These are phyloP conservation scores for Cancer borealis DNA, from an alignment of 2,888 invertebrate species.

Conservation along the genomic window DNA sequence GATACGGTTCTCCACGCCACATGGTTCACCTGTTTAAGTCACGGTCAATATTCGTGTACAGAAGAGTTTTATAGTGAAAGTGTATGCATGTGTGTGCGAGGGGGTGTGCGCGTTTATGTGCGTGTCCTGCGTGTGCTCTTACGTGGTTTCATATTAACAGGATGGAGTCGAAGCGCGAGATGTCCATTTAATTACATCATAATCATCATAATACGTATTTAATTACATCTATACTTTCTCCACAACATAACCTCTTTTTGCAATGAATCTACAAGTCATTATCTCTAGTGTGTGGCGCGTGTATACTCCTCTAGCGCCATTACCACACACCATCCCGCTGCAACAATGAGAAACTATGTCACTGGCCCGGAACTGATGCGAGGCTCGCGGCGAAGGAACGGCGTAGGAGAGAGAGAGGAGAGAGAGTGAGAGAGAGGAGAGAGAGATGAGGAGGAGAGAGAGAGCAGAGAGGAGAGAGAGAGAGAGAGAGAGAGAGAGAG, in stretches of 20 bases:
- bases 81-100: not conserved
- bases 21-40: not conserved
- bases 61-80: not conserved
- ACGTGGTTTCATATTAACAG: no score
- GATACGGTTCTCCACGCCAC: not conserved
- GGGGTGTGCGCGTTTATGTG: constrained; percentile 3
- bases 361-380: not conserved
- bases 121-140: no score
- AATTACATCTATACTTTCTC: no score
- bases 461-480: constrained; percentile 35
- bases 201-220: no score
- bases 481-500: not conserved
- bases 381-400: not conserved
- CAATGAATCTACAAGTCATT: no score
- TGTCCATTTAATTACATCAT: no score
- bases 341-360: not conserved
- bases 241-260: no score
- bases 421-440: constrained; percentile 52
- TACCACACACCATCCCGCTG: not conserved
- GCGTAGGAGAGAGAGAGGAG: constrained; percentile 54
- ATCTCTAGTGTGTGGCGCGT: not conserved
- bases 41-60: constrained; percentile 5
- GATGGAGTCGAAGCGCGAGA: no score
- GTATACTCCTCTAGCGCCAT: not conserved
- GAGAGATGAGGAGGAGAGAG: constrained; percentile 53